Conservation (phyloP, 1,140 invertebrate species). For the Lasioglossum baleicum region DNA sequence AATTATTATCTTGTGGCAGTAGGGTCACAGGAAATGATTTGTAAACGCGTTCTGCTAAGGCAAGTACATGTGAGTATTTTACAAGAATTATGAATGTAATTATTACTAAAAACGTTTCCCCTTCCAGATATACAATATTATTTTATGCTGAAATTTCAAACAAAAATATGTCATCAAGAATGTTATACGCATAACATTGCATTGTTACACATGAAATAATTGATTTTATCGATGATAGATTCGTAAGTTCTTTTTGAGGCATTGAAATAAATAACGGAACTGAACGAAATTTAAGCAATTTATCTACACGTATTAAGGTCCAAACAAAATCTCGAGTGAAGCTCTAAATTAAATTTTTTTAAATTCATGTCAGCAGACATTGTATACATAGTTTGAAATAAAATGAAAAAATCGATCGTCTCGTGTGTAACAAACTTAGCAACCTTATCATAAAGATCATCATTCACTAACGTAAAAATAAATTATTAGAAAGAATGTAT, state of each 20-base stretch:
- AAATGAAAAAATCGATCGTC: neutral
- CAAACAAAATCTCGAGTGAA: neutral
- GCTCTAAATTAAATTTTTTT: neutral
- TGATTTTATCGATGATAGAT: neutral
- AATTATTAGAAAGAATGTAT: slow-evolving; percentile 25
- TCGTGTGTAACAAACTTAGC: neutral
- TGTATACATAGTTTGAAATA: neutral
- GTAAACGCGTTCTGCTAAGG: slow-evolving; percentile 41
- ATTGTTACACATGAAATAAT: slow-evolving; percentile 2
- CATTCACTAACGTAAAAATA: slow-evolving; percentile 42
- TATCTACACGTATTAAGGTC: neutral
- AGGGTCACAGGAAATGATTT: slow-evolving; percentile 34
- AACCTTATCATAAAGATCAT: slow-evolving; percentile 27
- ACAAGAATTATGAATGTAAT: neutral
- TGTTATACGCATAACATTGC: slow-evolving; percentile 20
- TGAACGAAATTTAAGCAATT: neutral
- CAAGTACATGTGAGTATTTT: slow-evolving; percentile 42
- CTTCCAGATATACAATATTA: slow-evolving; percentile 45
- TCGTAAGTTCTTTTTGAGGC: neutral
- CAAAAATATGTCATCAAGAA: slow-evolving; percentile 24
- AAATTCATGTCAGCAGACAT: neutral
- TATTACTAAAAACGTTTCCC: neutral
- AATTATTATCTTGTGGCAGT: slow-evolving; percentile 28
- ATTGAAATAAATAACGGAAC: neutral
- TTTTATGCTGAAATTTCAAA: slow-evolving; percentile 29